phyloP scores from a whole-genome alignment of 2,113 vertebrate species.

The Lagenorhynchus albirostris region DNA sequence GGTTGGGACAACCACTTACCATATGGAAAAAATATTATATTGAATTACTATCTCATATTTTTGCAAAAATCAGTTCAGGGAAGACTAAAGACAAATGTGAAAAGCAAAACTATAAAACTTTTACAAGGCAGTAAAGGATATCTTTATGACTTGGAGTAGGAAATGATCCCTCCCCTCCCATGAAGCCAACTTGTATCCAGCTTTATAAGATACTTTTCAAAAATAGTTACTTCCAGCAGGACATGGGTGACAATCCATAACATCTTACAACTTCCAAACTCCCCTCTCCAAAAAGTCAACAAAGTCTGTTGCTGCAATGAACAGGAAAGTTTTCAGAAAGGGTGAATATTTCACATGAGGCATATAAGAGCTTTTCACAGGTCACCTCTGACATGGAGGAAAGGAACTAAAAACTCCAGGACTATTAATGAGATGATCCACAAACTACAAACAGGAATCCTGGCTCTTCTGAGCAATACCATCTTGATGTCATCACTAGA shows the following conservation, averaged over 20 bases:
- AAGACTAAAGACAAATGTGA: slow-evolving; percentile 6
- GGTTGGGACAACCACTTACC: background rate
- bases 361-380: background rate
- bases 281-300: background rate
- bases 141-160: background rate
- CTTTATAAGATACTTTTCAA: background rate
- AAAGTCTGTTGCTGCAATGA: background rate
- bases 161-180: background rate
- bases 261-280: slow-evolving; percentile 26
- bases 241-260: background rate
- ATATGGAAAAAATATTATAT: background rate
- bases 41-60: background rate
- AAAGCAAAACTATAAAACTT: slow-evolving; percentile 10
- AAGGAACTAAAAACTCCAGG: background rate
- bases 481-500: background rate
- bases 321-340: background rate
- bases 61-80: slow-evolving; percentile 29
- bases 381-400: background rate
- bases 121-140: background rate
- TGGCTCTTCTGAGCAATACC: background rate
- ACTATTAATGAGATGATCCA: background rate
- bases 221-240: slow-evolving; percentile 4
- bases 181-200: background rate
- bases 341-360: background rate
- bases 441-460: background rate